Evolutionary conservation across 2,888 invertebrate genomes (phyloP), one percentile per base, ranked within the genome.

Genomic region (Rhodophaea formosa): DNA sequence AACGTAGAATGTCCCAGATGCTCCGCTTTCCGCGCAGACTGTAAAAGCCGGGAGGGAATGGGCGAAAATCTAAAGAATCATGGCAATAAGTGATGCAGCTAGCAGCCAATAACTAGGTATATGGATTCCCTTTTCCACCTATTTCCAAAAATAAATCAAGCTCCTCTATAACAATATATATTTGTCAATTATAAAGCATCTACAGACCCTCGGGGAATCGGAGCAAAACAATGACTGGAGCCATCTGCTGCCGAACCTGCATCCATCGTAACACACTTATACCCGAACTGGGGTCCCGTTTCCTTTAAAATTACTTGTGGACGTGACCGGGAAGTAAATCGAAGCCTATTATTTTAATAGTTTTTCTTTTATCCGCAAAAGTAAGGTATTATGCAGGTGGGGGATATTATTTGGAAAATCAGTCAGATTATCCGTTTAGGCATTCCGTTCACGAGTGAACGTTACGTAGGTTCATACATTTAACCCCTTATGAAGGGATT

Each of bases 291-390:
- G 59, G 67, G 64, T 58, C 63, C 66, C 67, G 60, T 69, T 72
- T 69, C 80, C 80, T 83, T 80, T 82, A 81, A 85, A 87, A 86
- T 85, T 83, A 83, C 82, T 77, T 71, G 65, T 63, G 68, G 67
- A 86, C 87, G 87, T 88, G 87, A 80, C 74, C 65, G 62, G 87
- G 75, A 76, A 70, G 62, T 73, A 68, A 77, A 84, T 74, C 73
- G 70, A 64, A 68, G 65, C 63, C 77, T 74, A 80, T 80, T 82
- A 81, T 83, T 80, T 79, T 83, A 81, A 83, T 80, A 75, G 77
- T 74, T 77, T 74, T 68, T 69, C 72, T 74, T 71, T 70, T 73
- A 69, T 72, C 71, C 70, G 71, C 72, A 72, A 72, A 72, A 75
- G 74, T 68, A 72, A 74, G 70, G 68, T 39, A 47, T 56, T 46